Percentiles rank a stretch among this genome's conserved stretches.
Evolutionary conservation across 2,113 vertebrate species (phyloP).

Genomic region (Penelope pileata): DNA sequence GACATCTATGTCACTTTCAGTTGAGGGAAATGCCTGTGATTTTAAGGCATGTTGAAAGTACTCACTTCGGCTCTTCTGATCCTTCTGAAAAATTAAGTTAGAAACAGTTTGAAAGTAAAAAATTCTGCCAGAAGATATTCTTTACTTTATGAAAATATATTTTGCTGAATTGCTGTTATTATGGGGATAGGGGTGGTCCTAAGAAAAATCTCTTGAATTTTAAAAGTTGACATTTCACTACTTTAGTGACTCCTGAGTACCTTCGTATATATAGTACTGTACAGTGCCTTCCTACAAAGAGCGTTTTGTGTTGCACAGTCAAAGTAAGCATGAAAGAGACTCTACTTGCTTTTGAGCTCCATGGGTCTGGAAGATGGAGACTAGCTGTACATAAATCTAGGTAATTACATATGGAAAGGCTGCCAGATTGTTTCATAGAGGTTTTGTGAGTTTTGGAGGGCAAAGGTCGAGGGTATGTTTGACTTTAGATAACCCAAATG

Average conservation of each 20-base stretch:
- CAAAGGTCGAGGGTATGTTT: background rate
- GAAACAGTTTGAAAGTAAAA: background rate
- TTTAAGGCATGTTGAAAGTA: background rate
- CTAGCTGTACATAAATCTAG: background rate
- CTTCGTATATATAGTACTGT: background rate
- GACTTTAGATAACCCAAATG: background rate
- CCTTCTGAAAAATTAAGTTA: background rate
- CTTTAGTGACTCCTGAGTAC: background rate
- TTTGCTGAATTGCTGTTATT: conserved; percentile 18
- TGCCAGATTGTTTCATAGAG: background rate
- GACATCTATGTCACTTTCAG: background rate
- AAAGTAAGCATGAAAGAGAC: background rate
- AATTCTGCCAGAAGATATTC: background rate
- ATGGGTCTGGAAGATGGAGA: background rate
- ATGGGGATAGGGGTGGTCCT: background rate
- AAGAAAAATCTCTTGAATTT: conserved; percentile 12
- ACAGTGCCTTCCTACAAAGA: background rate
- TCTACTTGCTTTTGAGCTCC: background rate
- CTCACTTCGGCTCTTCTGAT: background rate
- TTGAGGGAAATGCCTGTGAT: background rate
- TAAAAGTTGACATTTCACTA: background rate
- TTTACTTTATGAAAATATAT: conserved; percentile 15
- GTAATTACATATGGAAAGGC: background rate
- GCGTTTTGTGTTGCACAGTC: background rate
- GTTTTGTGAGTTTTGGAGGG: background rate